A percentile compares a stretch with the other conserved stretches of the same genome.
Evolutionary conservation across 2,797 vertebrate species (phyloP).

Genomic region (Streptopelia turtur): DNA sequence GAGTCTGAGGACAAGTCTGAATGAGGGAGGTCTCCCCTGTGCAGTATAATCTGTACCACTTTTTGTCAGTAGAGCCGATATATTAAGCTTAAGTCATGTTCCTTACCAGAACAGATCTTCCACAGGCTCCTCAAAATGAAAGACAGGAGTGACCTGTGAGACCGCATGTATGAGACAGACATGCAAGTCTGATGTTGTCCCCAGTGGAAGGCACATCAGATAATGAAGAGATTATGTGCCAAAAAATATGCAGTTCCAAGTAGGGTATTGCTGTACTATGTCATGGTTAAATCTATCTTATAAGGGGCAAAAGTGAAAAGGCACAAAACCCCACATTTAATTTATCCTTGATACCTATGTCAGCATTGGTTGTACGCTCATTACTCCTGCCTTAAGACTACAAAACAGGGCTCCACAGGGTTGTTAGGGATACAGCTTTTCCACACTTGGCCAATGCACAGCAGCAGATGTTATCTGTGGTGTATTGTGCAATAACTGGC

Average conservation of each 20-base stretch:
- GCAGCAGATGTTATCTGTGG: not conserved
- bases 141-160: not conserved
- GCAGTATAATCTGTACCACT: not conserved
- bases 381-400: not conserved
- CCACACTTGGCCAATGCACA: not conserved
- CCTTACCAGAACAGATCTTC: not conserved
- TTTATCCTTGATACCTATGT: not conserved
- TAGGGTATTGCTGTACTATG: not conserved
- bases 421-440: not conserved
- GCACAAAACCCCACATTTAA: rapidly evolving
- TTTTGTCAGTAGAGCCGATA: not conserved
- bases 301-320: not conserved
- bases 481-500: not conserved
- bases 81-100: not conserved
- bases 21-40: not conserved
- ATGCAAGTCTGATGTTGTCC: rapidly evolving
- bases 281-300: not conserved
- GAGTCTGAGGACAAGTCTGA: not conserved
- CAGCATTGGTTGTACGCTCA: rapidly evolving
- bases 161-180: not conserved
- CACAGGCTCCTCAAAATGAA: not conserved
- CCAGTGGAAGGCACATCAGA: not conserved
- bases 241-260: not conserved
- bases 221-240: not conserved
- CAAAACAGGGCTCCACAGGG: not conserved